Base-by-base conservation (phyloP, 2,113 vertebrate species). In the Poeciliopsis turrubarensis region DNA sequence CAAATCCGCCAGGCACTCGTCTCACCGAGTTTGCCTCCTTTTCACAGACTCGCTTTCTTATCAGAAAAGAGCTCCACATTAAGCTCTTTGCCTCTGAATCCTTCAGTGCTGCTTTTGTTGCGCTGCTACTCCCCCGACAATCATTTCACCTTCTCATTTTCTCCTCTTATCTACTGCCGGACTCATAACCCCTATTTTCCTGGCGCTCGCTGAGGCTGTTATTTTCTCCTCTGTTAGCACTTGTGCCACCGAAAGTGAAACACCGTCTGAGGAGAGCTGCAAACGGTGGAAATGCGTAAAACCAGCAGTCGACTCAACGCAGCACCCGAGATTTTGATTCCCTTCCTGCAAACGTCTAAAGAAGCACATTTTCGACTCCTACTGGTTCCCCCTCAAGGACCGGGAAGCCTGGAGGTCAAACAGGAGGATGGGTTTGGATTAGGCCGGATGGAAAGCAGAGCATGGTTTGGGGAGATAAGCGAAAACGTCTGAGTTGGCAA, bases 371-470 rank as follows among this genome's bases (percentile, higher is more conserved):
- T 65, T 80, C 68, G 6, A 31, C 70, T 65, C 67, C 29, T 51
- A 61, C 60, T 66, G 65, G 32, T 47, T 41, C 29, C 41, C 8
- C 82, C 54, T 54, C 0, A 1, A 63, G 65, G 60, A 60, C 69
- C 78, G 83, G 68, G 87, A 83, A 62, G 29, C 27, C 29, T 44
- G 68, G 60, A 65, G 82, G 87, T 89, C 77, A 92, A 89, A 89
- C 57, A 74, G 60, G 34, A 74, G 80, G 67, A 71, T 31, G 57
- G 25, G 51, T 57, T 57, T 7, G 51, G 51, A 57, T 57, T 57
- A 57, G 51, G 51, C 51, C 22, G 51, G 72, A 68, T 67, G 68
- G 75, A 72, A 60, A 78, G 78, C 31, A 57, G 60, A 72, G 71
- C 27, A 31, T 30, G 19, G 39, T 8, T 66, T 39, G 41, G 74